A percentile compares a stretch with the other conserved stretches of the same genome.
Conservation (phyloP, 2,113 vertebrate species). For the Corythaeola cristata region DNA sequence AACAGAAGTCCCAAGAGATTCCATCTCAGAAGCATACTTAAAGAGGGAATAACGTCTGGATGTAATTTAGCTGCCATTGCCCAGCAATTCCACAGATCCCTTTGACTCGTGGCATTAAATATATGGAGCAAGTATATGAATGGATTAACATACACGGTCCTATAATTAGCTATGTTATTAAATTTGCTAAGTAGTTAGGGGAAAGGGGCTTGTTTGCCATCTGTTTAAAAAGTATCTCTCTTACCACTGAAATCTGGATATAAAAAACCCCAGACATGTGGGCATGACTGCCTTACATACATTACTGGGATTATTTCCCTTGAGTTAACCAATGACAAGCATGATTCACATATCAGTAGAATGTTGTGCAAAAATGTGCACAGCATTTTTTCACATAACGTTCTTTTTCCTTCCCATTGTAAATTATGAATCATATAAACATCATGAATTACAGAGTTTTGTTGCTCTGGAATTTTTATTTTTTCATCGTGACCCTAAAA, state of each 20-base stretch:
- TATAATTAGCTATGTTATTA: constrained; percentile 67
- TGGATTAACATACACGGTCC: neutral
- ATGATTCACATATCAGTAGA: constrained; percentile 58
- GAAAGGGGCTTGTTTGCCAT: constrained; percentile 58
- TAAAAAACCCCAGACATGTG: constrained; percentile 62
- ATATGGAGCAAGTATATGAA: constrained; percentile 18
- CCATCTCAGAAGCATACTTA: neutral
- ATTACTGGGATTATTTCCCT: constrained; percentile 63
- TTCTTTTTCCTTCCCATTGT: constrained; percentile 50
- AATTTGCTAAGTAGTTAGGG: constrained; percentile 46
- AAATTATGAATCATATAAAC: constrained; percentile 41
- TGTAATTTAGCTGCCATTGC: constrained; percentile 31
- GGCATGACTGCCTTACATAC: constrained; percentile 58
- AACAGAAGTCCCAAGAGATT: neutral
- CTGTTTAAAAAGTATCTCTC: constrained; percentile 61
- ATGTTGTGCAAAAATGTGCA: constrained; percentile 53
- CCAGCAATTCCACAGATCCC: constrained; percentile 15
- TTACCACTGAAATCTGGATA: constrained; percentile 59
- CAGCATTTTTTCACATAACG: constrained; percentile 34
- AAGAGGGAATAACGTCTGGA: constrained; percentile 2
- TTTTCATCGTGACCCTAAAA: constrained; percentile 19
- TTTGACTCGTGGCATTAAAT: constrained; percentile 42
- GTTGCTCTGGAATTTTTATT: neutral
- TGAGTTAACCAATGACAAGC: constrained; percentile 53
- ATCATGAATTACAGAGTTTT: constrained; percentile 1